phyloP scores from a whole-genome alignment of 2,888 invertebrate genomes.

The Trilocha varians region DNA sequence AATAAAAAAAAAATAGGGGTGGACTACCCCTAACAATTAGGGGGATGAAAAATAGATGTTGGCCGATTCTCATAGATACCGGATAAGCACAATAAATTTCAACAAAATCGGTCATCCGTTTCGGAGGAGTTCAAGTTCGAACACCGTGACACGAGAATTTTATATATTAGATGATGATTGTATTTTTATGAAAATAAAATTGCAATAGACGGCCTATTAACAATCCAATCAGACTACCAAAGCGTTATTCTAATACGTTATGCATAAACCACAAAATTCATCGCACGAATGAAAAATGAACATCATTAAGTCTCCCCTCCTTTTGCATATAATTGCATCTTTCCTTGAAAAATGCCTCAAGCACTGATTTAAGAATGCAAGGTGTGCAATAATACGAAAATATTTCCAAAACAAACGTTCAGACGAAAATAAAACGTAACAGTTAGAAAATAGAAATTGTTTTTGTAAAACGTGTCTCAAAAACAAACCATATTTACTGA shows the following conservation, averaged over 20 bases:
- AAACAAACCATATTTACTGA: slow-evolving; percentile 54
- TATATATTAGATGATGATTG: too few relatives aligned
- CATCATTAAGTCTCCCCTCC: slow-evolving; percentile 45
- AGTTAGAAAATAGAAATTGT: slow-evolving; percentile 26
- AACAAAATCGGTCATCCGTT: too few relatives aligned
- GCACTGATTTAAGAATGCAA: slow-evolving; percentile 74
- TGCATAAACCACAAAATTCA: slow-evolving; percentile 15
- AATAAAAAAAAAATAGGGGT: too few relatives aligned
- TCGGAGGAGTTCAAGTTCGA: too few relatives aligned
- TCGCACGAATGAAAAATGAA: slow-evolving; percentile 25
- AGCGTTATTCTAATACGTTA: slow-evolving; percentile 7
- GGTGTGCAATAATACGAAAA: slow-evolving; percentile 73
- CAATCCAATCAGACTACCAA: too few relatives aligned
- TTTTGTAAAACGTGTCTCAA: slow-evolving; percentile 22
- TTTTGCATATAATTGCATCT: slow-evolving; percentile 71
- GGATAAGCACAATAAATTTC: too few relatives aligned
- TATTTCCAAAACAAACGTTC: slow-evolving; percentile 41
- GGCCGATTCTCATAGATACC: too few relatives aligned
- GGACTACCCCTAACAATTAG: too few relatives aligned
- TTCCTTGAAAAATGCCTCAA: slow-evolving; percentile 64
- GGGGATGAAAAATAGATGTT: too few relatives aligned
- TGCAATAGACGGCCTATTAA: too few relatives aligned
- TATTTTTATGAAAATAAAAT: too few relatives aligned
- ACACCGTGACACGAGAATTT: too few relatives aligned
- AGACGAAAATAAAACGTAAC: slow-evolving; percentile 31